Evolutionary conservation across 2,797 vertebrate genomes (phyloP), one percentile per base, ranked within the genome.

Genomic region (Platalea minor): DNA sequence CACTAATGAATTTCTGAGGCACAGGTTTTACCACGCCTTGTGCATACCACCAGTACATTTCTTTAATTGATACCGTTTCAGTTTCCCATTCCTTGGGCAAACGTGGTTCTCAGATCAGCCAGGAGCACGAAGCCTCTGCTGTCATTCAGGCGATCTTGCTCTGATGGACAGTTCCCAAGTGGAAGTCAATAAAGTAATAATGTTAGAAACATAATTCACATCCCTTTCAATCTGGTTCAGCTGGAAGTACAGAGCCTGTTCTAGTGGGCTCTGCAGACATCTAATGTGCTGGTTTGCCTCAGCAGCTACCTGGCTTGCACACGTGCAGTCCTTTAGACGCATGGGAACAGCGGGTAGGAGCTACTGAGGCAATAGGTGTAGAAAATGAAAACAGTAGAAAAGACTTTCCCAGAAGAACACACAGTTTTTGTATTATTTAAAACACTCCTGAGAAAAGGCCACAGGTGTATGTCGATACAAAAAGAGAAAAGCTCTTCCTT

Each of bases 141-240:
- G 46, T 35, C 80, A 65, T 79, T 84, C 45, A 69, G 46, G 33
- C 6, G 9, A 5, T 17, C 10, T 9, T 29, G 39, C 16, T 95
- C 29, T 91, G 76, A 85, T 1, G 4, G 37, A 68, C 45, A 51
- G 29, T 29, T 87, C 59, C 65, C 53, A 85, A 85, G 68, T 50
- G 39, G 41, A 90, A 81, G 46, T 84, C 79, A 85, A 50, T 74
- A 65, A 68, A 35, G 41, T 11, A 79, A 67, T 76, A 85, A 85
- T 64, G 91, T 72, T 72, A 91, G 54, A 93, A 95, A 84, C 31
- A n/a, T 46, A 79, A 88, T 69, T 93, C 85, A 74, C n/a, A 35
- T 10, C 14, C 50, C 51, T 85, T 67, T 74, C 50, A 41, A 13
- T 61, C 57, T 48, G 12, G 15, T 60, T 72, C 33, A 17, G 6